Evolutionary conservation across 2,888 invertebrate species (phyloP).

Genomic region (Gasteruption jaculator): DNA sequence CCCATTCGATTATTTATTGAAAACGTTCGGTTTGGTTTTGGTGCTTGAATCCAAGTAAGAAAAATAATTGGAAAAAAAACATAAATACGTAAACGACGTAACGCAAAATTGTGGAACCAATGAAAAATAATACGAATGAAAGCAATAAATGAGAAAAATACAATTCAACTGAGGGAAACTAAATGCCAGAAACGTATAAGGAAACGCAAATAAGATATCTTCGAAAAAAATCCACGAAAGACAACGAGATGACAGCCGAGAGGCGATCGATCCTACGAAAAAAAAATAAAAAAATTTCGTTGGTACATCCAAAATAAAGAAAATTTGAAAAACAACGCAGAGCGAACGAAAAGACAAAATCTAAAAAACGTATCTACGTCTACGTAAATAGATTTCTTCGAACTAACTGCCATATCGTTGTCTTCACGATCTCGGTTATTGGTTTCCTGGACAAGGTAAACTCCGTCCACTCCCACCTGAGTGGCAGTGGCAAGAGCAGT

Average conservation of each 20-base stretch:
- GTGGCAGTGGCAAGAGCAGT: constrained; percentile 49
- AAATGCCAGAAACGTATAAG: constrained; percentile 36
- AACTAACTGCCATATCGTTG: too few relatives aligned
- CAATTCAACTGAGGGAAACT: constrained; percentile 49
- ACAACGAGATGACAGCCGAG: constrained; percentile 9
- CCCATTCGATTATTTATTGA: too few relatives aligned
- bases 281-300: constrained; percentile 6
- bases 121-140: constrained; percentile 8
- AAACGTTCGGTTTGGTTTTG: too few relatives aligned
- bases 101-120: constrained; percentile 2
- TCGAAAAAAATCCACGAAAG: constrained; percentile 11
- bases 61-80: neutral
- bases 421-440: constrained; percentile 22
- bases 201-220: constrained; percentile 22
- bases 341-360: constrained; percentile 16
- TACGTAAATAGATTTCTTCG: too few relatives aligned
- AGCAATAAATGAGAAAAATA: constrained; percentile 24
- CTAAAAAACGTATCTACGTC: constrained; percentile 19
- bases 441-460: constrained; percentile 19
- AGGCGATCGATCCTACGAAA: constrained; percentile 4
- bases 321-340: constrained; percentile 8
- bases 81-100: neutral
- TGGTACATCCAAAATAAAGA: constrained; percentile 20
- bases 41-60: too few relatives aligned
- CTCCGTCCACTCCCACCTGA: constrained; percentile 48